These are phyloP conservation scores for Acrossocheilus wenchowensis DNA, from an alignment of 2,797 vertebrate species.

Conservation along the genomic window DNA sequence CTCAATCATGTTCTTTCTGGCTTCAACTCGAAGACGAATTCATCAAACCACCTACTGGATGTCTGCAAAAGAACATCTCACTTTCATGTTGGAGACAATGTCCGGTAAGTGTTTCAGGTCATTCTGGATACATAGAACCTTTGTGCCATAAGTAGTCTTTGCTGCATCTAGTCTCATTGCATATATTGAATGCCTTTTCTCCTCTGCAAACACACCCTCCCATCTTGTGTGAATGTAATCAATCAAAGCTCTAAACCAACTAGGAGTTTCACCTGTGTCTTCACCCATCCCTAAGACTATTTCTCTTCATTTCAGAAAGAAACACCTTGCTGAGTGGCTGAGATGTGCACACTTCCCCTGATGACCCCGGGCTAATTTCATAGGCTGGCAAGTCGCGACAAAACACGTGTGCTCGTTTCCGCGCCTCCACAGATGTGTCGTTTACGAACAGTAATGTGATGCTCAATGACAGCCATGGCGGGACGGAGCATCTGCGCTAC, in stretches of 20 bases:
- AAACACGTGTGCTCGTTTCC: slow-evolving; percentile 47
- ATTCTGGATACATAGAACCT: neutral
- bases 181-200: slow-evolving; percentile 13
- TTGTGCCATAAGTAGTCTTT: neutral
- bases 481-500: slow-evolving; percentile 60
- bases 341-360: slow-evolving; percentile 43
- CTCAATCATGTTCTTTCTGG: neutral
- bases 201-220: slow-evolving; percentile 2
- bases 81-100: neutral
- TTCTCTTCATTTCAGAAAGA: slow-evolving; percentile 44
- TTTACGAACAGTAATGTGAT: slow-evolving; percentile 69
- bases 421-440: slow-evolving; percentile 53
- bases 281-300: slow-evolving; percentile 40
- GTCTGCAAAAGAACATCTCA: neutral
- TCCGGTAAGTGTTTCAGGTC: neutral
- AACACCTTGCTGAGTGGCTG: slow-evolving; percentile 27
- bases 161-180: neutral
- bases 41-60: neutral
- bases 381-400: slow-evolving; percentile 48
- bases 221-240: neutral
- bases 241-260: slow-evolving; percentile 31
- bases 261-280: slow-evolving; percentile 19
- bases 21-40: neutral
- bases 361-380: slow-evolving; percentile 58
- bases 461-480: slow-evolving; percentile 54